These are phyloP conservation scores for Celastrina argiolus DNA, from an alignment of 2,888 invertebrate genomes.

Conservation along the genomic window DNA sequence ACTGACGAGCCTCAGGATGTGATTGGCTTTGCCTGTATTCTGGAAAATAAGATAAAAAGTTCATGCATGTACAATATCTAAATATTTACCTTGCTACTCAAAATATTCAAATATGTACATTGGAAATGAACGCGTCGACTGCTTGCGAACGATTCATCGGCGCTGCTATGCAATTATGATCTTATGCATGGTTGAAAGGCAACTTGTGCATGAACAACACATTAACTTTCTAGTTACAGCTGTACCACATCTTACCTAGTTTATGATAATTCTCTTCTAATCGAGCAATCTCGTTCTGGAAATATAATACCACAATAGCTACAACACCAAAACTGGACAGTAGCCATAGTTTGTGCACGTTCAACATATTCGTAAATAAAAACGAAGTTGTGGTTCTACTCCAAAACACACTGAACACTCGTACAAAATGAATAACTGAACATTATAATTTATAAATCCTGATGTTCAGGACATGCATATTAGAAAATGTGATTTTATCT, in stretches of 20 bases:
- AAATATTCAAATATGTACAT: no score
- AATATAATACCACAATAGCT: slow-evolving; percentile 66
- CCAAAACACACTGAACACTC: slow-evolving; percentile 51
- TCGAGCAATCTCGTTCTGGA: slow-evolving; percentile 67
- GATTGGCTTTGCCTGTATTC: slow-evolving; percentile 57
- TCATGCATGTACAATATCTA: no score
- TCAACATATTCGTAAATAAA: slow-evolving; percentile 59
- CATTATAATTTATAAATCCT: slow-evolving; percentile 56
- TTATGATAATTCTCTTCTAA: slow-evolving; percentile 62
- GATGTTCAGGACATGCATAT: slow-evolving; percentile 53
- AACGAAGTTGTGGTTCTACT: slow-evolving; percentile 41
- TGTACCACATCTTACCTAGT: slow-evolving; percentile 46
- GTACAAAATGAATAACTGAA: slow-evolving; percentile 51
- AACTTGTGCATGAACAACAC: no score
- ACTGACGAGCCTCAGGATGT: slow-evolving; percentile 59
- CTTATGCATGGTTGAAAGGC: no score
- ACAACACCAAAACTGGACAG: slow-evolving; percentile 65
- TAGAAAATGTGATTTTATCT: slow-evolving; percentile 39
- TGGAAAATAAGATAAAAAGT: slow-evolving; percentile 41
- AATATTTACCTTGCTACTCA: no score
- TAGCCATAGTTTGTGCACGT: slow-evolving; percentile 68
- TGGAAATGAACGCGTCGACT: no score
- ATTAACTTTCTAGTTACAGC: slow-evolving; percentile 13
- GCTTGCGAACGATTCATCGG: no score
- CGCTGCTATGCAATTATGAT: no score